Conservation (phyloP, 2,797 vertebrate genomes). For the Vultur gryphus region DNA sequence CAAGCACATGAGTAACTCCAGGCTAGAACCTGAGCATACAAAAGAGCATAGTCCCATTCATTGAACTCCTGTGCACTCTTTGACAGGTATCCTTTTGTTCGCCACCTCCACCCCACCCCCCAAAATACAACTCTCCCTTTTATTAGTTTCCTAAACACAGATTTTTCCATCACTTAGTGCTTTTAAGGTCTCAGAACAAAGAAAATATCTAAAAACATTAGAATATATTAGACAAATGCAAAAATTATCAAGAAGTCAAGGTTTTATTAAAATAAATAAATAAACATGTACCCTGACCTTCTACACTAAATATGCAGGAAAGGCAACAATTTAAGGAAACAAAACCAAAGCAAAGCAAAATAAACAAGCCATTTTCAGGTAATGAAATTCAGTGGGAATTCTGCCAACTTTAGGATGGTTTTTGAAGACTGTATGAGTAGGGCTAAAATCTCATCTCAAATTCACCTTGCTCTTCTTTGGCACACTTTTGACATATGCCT, state of each 20-base stretch:
- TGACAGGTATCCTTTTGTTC: conserved; percentile 55
- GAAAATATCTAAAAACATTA: neutral
- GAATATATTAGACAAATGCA: neutral
- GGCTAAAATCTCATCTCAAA: neutral
- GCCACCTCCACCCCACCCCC: neutral
- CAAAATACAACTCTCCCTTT: neutral
- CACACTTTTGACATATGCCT: neutral
- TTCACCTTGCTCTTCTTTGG: neutral
- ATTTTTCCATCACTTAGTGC: neutral
- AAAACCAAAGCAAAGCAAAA: neutral
- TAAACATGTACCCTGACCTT: neutral
- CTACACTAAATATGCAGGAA: neutral
- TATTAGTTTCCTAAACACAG: neutral
- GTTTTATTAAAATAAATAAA: neutral
- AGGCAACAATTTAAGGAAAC: neutral
- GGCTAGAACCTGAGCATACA: conserved; percentile 65
- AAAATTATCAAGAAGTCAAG: neutral
- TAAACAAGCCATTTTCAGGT: neutral
- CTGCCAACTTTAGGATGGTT: neutral
- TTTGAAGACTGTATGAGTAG: neutral
- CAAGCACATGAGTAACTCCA: conserved; percentile 66
- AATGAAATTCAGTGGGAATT: neutral
- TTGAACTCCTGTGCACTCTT: conserved; percentile 9
- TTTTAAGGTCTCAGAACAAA: neutral
- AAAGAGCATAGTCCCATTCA: conserved; percentile 45